Evolutionary conservation across 2,797 vertebrate genomes (phyloP), one percentile per base, ranked within the genome.

Genomic region (Poeciliopsis gracilis): DNA sequence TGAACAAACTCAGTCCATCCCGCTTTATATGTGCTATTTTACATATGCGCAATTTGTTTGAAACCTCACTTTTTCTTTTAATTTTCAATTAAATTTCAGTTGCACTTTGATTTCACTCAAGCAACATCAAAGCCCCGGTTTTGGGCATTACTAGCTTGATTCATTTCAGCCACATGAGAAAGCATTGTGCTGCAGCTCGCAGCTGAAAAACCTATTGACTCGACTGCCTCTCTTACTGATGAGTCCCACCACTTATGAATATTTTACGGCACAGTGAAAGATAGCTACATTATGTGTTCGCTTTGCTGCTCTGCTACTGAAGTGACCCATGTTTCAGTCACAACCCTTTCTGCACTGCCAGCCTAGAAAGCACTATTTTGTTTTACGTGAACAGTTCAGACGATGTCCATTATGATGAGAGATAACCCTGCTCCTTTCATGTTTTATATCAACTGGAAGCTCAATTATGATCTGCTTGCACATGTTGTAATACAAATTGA

Each of bases 211-310:
- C 41, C 43, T 47, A 76, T 73, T 85, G 85, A 89, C 75, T 87
- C 78, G 76, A 23, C 41, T 59, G 41, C n/a, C 9, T 79, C 85
- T 89, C 77, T 82, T 85, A 59, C 88, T 81, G 83, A 90, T 86
- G 87, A 91, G 87, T 74, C 76, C 82, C 86, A 76, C 81, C 71
- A 81, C 86, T 90, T 83, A 91, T 95, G 88, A 91, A 94, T 93
- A 93, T 77, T 93, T 94, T 57, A 94, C 38, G 78, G 69, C 70
- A 79, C 74, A 82, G 76, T 76, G 81, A 89, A 20, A 75, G 43
- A 75, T 79, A 83, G 90, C 77, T 78, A 90, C 75, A 83, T 81
- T 63, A 88, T 84, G 66, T 83, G 76, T 90, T 82, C 82, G 71
- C 76, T 81, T 61, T 23, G 10, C 49, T 67, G 73, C 82, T 79